Evolutionary conservation across 2,797 vertebrate species (phyloP).

Genomic region (Peromyscus melanophrys): DNA sequence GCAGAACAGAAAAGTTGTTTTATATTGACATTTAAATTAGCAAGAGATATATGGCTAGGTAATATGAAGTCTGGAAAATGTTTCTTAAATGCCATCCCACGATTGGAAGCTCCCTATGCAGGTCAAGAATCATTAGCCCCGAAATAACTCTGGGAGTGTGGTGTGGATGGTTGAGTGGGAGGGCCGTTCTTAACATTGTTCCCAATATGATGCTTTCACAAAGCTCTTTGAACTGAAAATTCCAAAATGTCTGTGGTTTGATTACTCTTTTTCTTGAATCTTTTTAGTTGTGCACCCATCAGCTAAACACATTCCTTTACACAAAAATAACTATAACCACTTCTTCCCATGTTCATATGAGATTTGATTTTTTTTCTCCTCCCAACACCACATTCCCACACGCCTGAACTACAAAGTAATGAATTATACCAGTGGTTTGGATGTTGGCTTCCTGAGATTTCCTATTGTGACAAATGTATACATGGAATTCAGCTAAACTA

Average conservation of each 20-base stretch:
- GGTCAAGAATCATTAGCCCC: background rate
- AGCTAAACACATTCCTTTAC: conserved; percentile 12
- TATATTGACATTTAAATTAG: conserved; percentile 74
- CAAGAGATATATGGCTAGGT: conserved; percentile 41
- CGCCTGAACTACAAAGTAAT: conserved; percentile 45
- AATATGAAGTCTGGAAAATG: conserved; percentile 66
- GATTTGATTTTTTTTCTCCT: conserved; percentile 13
- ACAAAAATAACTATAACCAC: conserved; percentile 51
- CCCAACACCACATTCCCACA: conserved; percentile 47
- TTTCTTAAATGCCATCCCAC: conserved; percentile 51
- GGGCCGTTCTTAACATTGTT: background rate
- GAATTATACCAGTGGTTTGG: conserved; percentile 68
- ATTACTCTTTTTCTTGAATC: background rate
- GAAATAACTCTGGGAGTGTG: background rate
- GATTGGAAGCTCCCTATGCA: background rate
- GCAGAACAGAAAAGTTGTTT: conserved; percentile 64
- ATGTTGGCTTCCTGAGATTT: conserved; percentile 59
- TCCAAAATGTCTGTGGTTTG: conserved; percentile 47
- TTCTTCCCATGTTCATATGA: background rate
- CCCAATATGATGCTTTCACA: background rate
- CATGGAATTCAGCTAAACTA: conserved; percentile 58
- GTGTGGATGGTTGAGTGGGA: background rate
- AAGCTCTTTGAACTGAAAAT: conserved; percentile 46
- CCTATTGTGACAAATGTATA: conserved; percentile 60
- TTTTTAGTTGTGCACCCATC: background rate